Evolutionary conservation across 2,888 invertebrate species (phyloP).

Genomic region (Drosophila maculinotata): DNA sequence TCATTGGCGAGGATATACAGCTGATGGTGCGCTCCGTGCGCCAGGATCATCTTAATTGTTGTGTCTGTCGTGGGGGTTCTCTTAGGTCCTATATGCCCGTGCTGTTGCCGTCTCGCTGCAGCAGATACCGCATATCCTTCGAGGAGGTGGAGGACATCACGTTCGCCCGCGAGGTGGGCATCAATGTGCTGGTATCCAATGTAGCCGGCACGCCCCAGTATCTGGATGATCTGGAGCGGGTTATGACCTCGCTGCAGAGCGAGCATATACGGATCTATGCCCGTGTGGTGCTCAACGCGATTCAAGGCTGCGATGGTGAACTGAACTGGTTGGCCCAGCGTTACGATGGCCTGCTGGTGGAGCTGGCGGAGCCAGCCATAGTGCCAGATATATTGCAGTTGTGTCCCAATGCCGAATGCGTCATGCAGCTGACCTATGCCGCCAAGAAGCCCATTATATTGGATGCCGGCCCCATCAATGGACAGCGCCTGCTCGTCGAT

Average conservation of each 20-base stretch:
- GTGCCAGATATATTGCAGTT: conserved; percentile 65
- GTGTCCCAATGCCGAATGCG: conserved; percentile 60
- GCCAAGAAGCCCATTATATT: conserved; percentile 78
- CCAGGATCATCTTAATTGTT: conserved; percentile 54
- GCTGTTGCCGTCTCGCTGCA: conserved; percentile 71
- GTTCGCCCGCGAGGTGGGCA: conserved; percentile 78
- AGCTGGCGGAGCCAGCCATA: conserved; percentile 40
- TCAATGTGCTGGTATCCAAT: conserved; percentile 75
- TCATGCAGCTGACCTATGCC: conserved; percentile 60
- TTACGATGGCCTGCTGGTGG: conserved; percentile 80
- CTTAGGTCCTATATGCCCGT: conserved; percentile 72
- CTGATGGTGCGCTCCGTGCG: conserved; percentile 53
- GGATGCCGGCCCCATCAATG: conserved; percentile 56
- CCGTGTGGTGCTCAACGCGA: conserved; percentile 69
- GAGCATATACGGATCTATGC: conserved; percentile 70
- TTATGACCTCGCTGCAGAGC: conserved; percentile 60
- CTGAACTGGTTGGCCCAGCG: conserved; percentile 66
- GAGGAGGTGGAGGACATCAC: conserved; percentile 83
- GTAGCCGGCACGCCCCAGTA: conserved; percentile 60
- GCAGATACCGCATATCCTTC: conserved; percentile 66
- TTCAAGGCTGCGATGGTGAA: conserved; percentile 59
- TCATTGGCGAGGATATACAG: conserved; percentile 76
- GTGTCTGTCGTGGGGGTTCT: conserved; percentile 67
- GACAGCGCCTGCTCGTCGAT: conserved; percentile 63
- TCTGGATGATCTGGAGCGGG: conserved; percentile 55